Conservation (phyloP, 2,113 vertebrate genomes). For the Neolamprologus devosi region DNA sequence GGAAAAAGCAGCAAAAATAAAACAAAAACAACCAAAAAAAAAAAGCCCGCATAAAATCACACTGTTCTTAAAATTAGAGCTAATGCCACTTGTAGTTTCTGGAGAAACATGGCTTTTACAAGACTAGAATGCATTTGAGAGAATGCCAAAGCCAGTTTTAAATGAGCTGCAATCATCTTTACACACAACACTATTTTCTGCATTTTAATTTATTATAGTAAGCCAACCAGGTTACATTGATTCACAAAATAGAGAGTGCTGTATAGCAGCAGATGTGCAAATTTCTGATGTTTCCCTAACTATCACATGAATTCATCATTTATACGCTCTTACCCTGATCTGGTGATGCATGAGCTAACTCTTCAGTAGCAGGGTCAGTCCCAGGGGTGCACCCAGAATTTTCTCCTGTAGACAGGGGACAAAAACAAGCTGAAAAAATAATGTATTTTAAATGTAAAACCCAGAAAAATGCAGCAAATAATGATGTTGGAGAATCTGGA, state of each 20-base stretch:
- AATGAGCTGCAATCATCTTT: neutral
- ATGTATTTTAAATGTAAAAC: neutral
- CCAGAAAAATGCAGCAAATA: neutral
- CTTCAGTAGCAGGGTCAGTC: constrained; percentile 45
- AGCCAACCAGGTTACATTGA: neutral
- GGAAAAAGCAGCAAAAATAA: neutral
- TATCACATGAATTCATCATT: neutral
- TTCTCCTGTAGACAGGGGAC: constrained; percentile 59
- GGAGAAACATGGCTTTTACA: neutral
- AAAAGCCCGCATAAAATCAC: fast-evolving
- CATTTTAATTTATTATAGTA: neutral
- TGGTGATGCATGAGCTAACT: constrained; percentile 54
- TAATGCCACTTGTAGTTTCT: neutral
- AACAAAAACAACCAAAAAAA: neutral
- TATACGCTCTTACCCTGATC: constrained; percentile 59
- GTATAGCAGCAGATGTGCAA: neutral
- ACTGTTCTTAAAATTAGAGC: neutral
- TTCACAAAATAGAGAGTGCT: neutral
- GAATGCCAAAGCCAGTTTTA: neutral
- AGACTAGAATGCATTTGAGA: neutral
- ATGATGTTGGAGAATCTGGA: neutral
- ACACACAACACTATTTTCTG: neutral
- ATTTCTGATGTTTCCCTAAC: neutral
- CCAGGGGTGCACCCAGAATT: constrained; percentile 44
- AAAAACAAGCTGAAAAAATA: neutral